Evolutionary conservation across 2,797 vertebrate species (phyloP).

Genomic region (Xenentodon cancila): DNA sequence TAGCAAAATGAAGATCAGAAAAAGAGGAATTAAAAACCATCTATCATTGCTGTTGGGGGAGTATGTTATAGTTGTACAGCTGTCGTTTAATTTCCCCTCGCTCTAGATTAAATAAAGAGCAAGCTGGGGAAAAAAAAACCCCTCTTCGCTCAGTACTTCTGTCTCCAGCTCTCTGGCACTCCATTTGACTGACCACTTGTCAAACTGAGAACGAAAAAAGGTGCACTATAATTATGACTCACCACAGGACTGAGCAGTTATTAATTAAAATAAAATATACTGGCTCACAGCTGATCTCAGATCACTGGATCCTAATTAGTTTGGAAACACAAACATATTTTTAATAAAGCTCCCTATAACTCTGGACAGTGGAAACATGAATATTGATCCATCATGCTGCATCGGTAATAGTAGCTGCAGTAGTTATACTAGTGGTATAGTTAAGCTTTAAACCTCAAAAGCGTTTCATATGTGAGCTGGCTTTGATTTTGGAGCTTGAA

Average conservation of each 20-base stretch:
- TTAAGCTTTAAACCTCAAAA: conserved; percentile 78
- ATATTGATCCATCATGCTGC: conserved; percentile 70
- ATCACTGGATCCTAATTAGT: conserved; percentile 36
- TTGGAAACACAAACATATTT: conserved; percentile 28
- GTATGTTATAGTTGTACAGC: conserved; percentile 44
- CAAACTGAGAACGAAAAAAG: conserved; percentile 61
- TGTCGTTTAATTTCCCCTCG: conserved; percentile 70
- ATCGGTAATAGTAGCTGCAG: conserved; percentile 75
- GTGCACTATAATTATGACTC: conserved; percentile 46
- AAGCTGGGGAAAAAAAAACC: conserved; percentile 31
- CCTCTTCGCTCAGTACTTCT: conserved; percentile 26
- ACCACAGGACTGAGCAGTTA: conserved; percentile 52
- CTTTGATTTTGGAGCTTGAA: conserved; percentile 77
- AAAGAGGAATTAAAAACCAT: conserved; percentile 71
- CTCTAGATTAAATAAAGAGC: conserved; percentile 70
- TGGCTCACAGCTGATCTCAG: conserved; percentile 32
- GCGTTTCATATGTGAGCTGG: conserved; percentile 79
- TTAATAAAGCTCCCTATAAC: conserved; percentile 20
- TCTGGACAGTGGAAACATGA: conserved; percentile 24
- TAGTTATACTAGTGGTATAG: conserved; percentile 67
- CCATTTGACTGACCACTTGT: conserved; percentile 75
- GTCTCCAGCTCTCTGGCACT: conserved; percentile 49
- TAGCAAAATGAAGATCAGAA: conserved; percentile 71
- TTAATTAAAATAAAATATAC: conserved; percentile 63
- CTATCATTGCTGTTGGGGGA: conserved; percentile 65